These are phyloP conservation scores for Pygoscelis adeliae DNA, from an alignment of 2,113 vertebrate species.

Conservation along the genomic window DNA sequence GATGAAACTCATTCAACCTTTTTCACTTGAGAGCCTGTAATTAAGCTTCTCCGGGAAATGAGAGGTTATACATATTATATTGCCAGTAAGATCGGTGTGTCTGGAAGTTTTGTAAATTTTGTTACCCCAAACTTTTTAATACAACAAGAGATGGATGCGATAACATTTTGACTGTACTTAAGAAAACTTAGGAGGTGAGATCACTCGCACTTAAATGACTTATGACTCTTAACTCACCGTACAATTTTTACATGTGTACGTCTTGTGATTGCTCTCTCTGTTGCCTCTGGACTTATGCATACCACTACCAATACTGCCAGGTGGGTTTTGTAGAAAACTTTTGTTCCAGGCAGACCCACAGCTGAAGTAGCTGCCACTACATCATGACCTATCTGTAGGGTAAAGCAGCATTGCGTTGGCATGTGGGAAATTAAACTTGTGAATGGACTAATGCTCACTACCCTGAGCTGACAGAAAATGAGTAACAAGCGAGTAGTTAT, in stretches of 20 bases:
- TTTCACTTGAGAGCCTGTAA: slow-evolving; percentile 1
- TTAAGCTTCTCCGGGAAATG: not conserved
- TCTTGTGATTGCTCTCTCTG: not conserved
- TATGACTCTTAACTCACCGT: not conserved
- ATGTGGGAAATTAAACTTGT: not conserved
- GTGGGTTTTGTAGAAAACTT: not conserved
- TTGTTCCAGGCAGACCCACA: not conserved
- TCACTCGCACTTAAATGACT: not conserved
- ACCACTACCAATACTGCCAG: not conserved
- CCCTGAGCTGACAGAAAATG: not conserved
- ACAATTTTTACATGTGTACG: not conserved
- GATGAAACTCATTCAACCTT: not conserved
- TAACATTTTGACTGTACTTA: not conserved
- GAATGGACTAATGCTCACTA: not conserved
- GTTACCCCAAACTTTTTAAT: not conserved
- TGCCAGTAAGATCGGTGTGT: not conserved
- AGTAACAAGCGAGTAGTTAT: not conserved
- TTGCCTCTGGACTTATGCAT: not conserved
- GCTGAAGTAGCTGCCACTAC: not conserved
- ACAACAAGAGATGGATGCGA: not conserved
- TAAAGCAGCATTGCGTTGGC: not conserved
- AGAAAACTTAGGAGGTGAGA: not conserved
- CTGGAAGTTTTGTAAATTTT: not conserved
- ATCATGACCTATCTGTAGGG: not conserved
- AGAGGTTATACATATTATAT: not conserved